Evolutionary conservation across 2,888 invertebrate species (phyloP).

Genomic region (Agriopis aurantiaria): DNA sequence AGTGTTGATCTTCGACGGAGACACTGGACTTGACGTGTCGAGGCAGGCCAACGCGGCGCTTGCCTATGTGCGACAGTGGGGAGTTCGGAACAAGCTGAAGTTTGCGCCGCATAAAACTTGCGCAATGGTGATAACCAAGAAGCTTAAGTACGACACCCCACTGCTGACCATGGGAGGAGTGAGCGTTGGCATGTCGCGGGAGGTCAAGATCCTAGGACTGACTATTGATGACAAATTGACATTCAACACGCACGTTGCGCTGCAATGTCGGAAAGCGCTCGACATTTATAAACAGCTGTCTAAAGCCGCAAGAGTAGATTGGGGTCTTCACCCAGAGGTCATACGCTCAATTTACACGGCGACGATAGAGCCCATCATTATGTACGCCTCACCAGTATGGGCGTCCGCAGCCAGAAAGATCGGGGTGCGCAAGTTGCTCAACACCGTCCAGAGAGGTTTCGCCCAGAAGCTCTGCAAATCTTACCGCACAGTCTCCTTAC

Average conservation of each 20-base stretch:
- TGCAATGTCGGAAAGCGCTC: no score
- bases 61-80: neutral
- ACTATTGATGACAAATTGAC: neutral
- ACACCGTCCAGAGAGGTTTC: neutral
- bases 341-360: slow-evolving; percentile 9
- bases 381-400: slow-evolving; percentile 10
- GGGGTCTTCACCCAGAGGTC: neutral
- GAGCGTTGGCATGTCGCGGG: neutral
- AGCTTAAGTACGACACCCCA: slow-evolving; percentile 8
- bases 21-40: neutral
- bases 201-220: slow-evolving; percentile 10
- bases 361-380: neutral
- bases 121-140: slow-evolving; percentile 1
- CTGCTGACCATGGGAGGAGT: slow-evolving; percentile 14
- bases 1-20: slow-evolving; percentile 3
- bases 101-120: neutral
- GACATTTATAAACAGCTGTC: no score
- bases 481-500: slow-evolving; percentile 2
- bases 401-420: neutral
- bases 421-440: neutral
- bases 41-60: neutral
- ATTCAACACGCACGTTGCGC: no score
- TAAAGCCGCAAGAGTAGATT: no score
- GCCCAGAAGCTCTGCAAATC: slow-evolving; percentile 5
- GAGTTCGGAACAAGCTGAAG: neutral